Conservation (phyloP, 2,113 vertebrate genomes). For the Eubucco bourcierii region DNA sequence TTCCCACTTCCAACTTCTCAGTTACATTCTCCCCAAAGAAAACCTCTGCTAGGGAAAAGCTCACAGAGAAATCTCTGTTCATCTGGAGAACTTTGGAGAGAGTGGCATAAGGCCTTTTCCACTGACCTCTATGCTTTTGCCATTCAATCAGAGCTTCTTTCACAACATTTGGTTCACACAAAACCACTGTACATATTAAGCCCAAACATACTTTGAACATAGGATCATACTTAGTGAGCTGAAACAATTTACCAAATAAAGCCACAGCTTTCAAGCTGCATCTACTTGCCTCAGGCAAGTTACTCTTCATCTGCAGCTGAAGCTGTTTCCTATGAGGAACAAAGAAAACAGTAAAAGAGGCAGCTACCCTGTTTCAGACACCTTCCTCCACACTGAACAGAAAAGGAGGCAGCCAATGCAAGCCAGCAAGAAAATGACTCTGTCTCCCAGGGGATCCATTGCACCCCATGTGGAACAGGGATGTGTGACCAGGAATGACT, state of each 20-base stretch:
- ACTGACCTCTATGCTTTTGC: constrained; percentile 47
- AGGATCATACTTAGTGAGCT: constrained; percentile 13
- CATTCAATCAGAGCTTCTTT: constrained; percentile 54
- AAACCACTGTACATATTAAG: not conserved
- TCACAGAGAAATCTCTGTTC: not conserved
- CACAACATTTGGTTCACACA: constrained; percentile 46
- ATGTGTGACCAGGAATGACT: not conserved
- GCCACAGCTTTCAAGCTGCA: not conserved
- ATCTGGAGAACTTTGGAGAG: not conserved
- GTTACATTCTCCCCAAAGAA: not conserved
- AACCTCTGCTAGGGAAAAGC: not conserved
- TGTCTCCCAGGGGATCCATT: not conserved
- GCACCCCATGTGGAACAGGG: not conserved
- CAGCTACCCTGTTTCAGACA: not conserved
- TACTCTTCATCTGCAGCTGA: not conserved
- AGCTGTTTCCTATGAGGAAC: not conserved
- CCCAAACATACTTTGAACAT: constrained; percentile 41
- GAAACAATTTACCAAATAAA: not conserved
- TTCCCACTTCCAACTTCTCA: not conserved
- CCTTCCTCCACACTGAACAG: not conserved
- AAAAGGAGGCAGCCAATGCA: not conserved
- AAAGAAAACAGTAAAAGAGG: not conserved
- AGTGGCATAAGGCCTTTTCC: constrained; percentile 28
- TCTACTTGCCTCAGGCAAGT: not conserved
- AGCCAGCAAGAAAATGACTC: not conserved